A percentile compares a stretch with the other conserved stretches of the same genome.
Evolutionary conservation across 2,797 vertebrate genomes (phyloP).

Genomic region (Trematomus bernacchii): DNA sequence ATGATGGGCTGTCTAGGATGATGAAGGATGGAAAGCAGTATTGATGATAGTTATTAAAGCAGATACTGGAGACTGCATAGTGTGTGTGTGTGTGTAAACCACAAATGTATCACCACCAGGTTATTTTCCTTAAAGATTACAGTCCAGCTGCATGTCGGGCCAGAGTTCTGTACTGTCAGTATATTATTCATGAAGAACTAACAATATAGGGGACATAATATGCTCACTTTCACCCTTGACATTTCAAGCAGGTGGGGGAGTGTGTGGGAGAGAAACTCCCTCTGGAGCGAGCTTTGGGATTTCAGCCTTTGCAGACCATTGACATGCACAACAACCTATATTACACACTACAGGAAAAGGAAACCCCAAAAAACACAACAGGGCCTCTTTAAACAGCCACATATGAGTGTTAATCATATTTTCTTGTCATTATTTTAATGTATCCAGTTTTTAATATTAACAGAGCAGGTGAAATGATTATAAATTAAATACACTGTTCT

Average conservation of each 20-base stretch:
- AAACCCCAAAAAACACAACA: too few relatives aligned
- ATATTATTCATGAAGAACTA: slow-evolving; percentile 13
- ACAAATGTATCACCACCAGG: slow-evolving; percentile 24
- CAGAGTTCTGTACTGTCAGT: neutral
- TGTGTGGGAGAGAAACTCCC: too few relatives aligned
- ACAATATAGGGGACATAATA: neutral
- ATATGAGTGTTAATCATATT: neutral
- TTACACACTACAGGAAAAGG: too few relatives aligned
- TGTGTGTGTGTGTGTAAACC: slow-evolving; percentile 8
- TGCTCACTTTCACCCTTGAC: too few relatives aligned
- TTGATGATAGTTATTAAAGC: slow-evolving; percentile 64
- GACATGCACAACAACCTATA: too few relatives aligned
- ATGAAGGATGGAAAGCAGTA: slow-evolving; percentile 53
- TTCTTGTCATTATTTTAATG: neutral
- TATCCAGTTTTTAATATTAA: slow-evolving; percentile 6
- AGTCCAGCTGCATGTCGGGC: neutral
- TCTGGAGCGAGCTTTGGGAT: too few relatives aligned
- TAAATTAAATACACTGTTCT: neutral
- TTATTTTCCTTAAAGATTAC: slow-evolving; percentile 32
- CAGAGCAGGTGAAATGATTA: neutral
- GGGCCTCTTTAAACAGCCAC: neutral
- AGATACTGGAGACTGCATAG: slow-evolving; percentile 27
- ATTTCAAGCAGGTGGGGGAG: too few relatives aligned
- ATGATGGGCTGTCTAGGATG: slow-evolving; percentile 43
- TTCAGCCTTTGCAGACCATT: too few relatives aligned